A percentile compares a stretch with the other conserved stretches of the same genome.
phyloP scores from a whole-genome alignment of 2,113 vertebrate genomes.

The Toxostoma redivivum region DNA sequence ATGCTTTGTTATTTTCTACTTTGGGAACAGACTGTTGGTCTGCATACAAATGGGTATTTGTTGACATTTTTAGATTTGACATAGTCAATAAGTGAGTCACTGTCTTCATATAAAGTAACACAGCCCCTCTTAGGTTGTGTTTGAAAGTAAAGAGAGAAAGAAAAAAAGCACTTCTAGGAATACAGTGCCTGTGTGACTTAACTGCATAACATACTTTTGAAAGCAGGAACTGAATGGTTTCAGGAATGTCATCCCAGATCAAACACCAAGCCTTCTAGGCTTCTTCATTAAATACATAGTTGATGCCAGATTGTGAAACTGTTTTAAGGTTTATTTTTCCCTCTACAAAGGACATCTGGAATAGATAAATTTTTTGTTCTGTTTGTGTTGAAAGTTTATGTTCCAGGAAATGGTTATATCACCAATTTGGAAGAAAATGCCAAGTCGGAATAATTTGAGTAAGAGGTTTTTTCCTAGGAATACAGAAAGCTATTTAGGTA shows the following conservation, averaged over 20 bases:
- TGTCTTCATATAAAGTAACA: not conserved
- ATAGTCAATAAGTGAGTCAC: not conserved
- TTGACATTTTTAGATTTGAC: not conserved
- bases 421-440: not conserved
- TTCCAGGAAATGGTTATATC: constrained; percentile 29
- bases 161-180: not conserved
- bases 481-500: not conserved
- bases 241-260: not conserved
- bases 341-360: constrained; percentile 8
- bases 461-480: not conserved
- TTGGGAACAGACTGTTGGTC: not conserved
- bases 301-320: not conserved
- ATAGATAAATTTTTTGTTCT: not conserved
- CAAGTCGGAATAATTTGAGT: not conserved
- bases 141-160: not conserved
- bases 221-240: not conserved
- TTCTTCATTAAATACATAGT: not conserved
- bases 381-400: not conserved
- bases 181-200: not conserved
- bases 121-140: not conserved
- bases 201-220: not conserved
- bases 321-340: not conserved
- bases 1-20: not conserved
- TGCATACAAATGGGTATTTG: not conserved
- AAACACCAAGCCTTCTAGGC: not conserved